These are phyloP conservation scores for Sakesphorus luctuosus DNA, from an alignment of 2,113 vertebrate species.

Conservation along the genomic window DNA sequence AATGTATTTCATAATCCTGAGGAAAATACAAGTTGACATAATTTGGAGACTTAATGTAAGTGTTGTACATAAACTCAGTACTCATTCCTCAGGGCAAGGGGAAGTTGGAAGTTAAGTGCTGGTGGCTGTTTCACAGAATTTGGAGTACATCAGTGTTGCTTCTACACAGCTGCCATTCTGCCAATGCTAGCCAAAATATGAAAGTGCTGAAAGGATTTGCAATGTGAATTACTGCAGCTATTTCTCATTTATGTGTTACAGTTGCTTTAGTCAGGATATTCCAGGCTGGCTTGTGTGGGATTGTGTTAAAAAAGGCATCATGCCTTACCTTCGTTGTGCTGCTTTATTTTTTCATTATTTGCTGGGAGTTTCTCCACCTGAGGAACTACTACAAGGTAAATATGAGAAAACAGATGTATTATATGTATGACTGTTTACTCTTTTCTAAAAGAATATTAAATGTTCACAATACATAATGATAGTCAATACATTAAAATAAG, in stretches of 20 bases:
- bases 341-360: constrained; percentile 94
- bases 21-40: not conserved
- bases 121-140: not conserved
- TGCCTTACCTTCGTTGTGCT: constrained; percentile 90
- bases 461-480: not conserved
- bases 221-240: not conserved
- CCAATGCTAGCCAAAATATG: not conserved
- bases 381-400: constrained; percentile 84
- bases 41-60: not conserved
- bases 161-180: not conserved
- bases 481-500: not conserved
- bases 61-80: not conserved
- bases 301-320: constrained; percentile 85
- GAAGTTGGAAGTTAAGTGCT: not conserved
- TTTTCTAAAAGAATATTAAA: not conserved
- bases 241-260: constrained; percentile 59
- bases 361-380: constrained; percentile 91
- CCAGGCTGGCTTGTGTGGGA: constrained; percentile 86
- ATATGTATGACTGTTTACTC: not conserved
- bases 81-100: not conserved
- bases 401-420: not conserved
- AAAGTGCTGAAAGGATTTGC: not conserved
- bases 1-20: not conserved
- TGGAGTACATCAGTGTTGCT: not conserved
- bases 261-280: constrained; percentile 77